Evolutionary conservation across 2,797 vertebrate genomes (phyloP), one percentile per base, ranked within the genome.

Genomic region (Anisognathus igniventris): DNA sequence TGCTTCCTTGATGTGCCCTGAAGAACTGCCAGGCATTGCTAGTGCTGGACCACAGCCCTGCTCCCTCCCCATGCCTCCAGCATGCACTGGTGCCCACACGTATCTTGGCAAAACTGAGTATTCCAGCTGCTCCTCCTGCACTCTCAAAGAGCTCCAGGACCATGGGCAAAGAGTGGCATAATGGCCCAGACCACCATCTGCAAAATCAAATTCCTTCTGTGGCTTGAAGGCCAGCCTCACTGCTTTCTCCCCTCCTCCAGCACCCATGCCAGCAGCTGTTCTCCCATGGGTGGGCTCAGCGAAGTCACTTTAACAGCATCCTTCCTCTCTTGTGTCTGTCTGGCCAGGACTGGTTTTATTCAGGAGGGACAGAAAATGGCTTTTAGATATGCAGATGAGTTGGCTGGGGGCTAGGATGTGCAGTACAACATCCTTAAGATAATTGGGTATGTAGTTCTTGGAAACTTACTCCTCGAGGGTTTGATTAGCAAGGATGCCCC

Each of bases 381-480:
- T 45, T 45, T 86, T 65, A 45, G 77, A 62, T 62, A 81, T 0
- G 2, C 37, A 67, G 30, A 58, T 62, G 39, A 35, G 30, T 57
- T 91, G 42, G 8, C 67, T 61, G 18, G 18, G 31, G 33, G 30
- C 37, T 66, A 76, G 37, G 60, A 58, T 62, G 56, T 54, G 23
- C 39, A 78, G n/a, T 31, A 8, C 45, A 64, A 48, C 51, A 18
- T n/a, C 28, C 40, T 73, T 66, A 70, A 76, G 33, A 60, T 73
- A 89, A 76, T 56, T 79, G 64, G 2, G 0, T 56, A 31, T 83
- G 61, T 70, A 45, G 16, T 74, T 90, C 57, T 95, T 76, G 72
- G 51, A 77, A 94, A 82, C 53, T 64, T 51, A 53, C n/a, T 77
- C 75, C 90, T 91, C 2, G 5, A 72, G 73, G 73, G 61, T 88